A percentile compares a stretch with the other conserved stretches of the same genome.
phyloP scores from a whole-genome alignment of 2,113 vertebrate species.

The Eonycteris spelaea region DNA sequence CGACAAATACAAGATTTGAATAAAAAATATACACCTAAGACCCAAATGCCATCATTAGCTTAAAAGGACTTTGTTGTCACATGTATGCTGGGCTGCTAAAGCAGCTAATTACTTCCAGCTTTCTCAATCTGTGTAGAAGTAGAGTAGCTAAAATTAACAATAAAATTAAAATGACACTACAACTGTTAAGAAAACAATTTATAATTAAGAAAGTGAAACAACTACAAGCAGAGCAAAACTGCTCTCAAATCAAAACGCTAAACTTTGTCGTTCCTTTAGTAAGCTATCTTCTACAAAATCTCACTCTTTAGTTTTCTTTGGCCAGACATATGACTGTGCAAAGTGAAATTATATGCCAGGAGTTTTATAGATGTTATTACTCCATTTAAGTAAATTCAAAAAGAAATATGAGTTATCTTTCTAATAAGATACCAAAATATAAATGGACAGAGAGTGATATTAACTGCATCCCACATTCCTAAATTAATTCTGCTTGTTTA shows the following conservation, averaged over 20 bases:
- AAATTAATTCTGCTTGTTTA: background rate
- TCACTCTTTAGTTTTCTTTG: background rate
- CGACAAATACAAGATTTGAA: background rate
- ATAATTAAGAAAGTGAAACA: conserved; percentile 29
- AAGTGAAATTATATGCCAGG: background rate
- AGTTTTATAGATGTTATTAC: background rate
- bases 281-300: background rate
- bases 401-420: background rate
- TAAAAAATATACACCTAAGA: background rate
- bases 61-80: background rate
- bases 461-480: background rate
- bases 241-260: background rate
- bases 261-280: background rate
- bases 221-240: background rate
- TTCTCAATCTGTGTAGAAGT: background rate
- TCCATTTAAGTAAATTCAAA: background rate
- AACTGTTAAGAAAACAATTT: conserved; percentile 26
- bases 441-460: background rate
- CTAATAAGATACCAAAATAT: background rate
- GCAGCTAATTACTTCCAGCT: background rate
- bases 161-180: background rate
- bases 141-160: conserved; percentile 18
- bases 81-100: background rate
- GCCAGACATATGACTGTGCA: background rate
- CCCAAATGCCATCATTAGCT: background rate